A percentile compares a stretch with the other conserved stretches of the same genome.
These are phyloP conservation scores for Protobothrops flavoviridis DNA, from an alignment of 2,113 vertebrate genomes.

Conservation along the genomic window DNA sequence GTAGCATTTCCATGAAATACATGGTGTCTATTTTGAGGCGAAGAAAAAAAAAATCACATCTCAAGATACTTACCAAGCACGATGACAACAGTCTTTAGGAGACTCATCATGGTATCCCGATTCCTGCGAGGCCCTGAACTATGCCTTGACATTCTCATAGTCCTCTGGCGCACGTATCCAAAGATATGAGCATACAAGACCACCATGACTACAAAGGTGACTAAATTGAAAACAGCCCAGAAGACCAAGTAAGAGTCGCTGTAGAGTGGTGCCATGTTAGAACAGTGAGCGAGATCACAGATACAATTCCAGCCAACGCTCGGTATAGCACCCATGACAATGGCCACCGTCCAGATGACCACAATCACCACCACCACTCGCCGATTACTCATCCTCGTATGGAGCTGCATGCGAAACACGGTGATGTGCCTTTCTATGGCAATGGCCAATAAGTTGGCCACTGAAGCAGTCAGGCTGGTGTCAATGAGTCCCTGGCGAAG, in stretches of 20 bases:
- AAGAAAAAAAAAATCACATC: not conserved
- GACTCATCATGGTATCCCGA: slow-evolving; percentile 98
- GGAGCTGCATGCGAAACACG: slow-evolving; percentile 97
- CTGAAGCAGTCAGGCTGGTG: slow-evolving; percentile 94
- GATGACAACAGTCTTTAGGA: slow-evolving; percentile 97
- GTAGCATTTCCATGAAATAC: not conserved
- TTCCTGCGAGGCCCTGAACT: slow-evolving; percentile 94
- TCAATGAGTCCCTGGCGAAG: slow-evolving; percentile 97
- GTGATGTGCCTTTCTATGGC: slow-evolving; percentile 98
- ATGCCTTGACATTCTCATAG: slow-evolving; percentile 98
- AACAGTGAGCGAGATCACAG: slow-evolving; percentile 87
- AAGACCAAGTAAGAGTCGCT: slow-evolving; percentile 98
- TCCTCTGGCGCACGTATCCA: slow-evolving; percentile 96
- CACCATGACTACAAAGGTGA: slow-evolving; percentile 98
- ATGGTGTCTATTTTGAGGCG: not conserved
- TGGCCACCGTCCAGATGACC: slow-evolving; percentile 99
- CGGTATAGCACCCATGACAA: slow-evolving; percentile 95
- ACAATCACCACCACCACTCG: slow-evolving; percentile 96
- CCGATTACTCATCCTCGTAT: slow-evolving; percentile 97
- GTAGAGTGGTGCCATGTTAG: slow-evolving; percentile 98
- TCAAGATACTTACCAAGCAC: slow-evolving; percentile 86
- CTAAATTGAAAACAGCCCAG: slow-evolving; percentile 97
- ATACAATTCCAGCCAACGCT: slow-evolving; percentile 99
- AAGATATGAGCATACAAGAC: slow-evolving; percentile 98
- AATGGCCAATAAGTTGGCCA: slow-evolving; percentile 94